phyloP scores from a whole-genome alignment of 1,140 invertebrate genomes.

The Helicoverpa armigera region DNA sequence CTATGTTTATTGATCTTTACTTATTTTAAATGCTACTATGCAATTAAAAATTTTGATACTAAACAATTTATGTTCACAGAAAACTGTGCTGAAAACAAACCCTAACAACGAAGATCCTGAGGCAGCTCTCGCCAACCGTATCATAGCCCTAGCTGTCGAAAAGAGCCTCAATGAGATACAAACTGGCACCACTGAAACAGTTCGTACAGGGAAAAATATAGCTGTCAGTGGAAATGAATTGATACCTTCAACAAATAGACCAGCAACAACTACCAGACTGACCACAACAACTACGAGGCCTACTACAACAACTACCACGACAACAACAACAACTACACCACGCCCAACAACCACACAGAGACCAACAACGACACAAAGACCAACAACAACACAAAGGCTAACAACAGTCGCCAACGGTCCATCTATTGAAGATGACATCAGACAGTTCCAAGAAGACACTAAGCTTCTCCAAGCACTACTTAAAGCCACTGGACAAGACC shows the following conservation, averaged over 20 bases:
- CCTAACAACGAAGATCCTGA: slow-evolving; percentile 76
- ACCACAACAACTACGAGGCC: slow-evolving; percentile 50
- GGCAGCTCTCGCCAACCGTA: slow-evolving; percentile 82
- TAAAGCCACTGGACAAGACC: slow-evolving; percentile 84
- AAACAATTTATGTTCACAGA: slow-evolving; percentile 65
- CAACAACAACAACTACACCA: slow-evolving; percentile 63
- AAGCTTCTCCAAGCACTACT: slow-evolving; percentile 83
- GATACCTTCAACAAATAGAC: slow-evolving; percentile 59
- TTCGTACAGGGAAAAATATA: slow-evolving; percentile 64
- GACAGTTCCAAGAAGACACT: slow-evolving; percentile 84
- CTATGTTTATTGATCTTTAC: slow-evolving; percentile 16
- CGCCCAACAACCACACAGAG: slow-evolving; percentile 53
- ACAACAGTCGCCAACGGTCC: slow-evolving; percentile 64
- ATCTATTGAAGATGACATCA: slow-evolving; percentile 84
- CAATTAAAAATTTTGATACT: no score
- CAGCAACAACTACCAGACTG: not conserved
- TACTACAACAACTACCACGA: slow-evolving; percentile 56
- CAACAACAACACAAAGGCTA: slow-evolving; percentile 64
- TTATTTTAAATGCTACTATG: not conserved
- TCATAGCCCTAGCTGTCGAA: slow-evolving; percentile 85
- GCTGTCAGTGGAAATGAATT: slow-evolving; percentile 57
- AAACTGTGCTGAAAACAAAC: slow-evolving; percentile 77
- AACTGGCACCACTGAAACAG: slow-evolving; percentile 57
- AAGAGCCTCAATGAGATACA: slow-evolving; percentile 83
- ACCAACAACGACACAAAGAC: slow-evolving; percentile 62